Percentiles rank a stretch among this genome's conserved stretches.
These are phyloP conservation scores for Desmophyllum pertusum DNA, from an alignment of 92 coral and sea anemone species.

Conservation along the genomic window DNA sequence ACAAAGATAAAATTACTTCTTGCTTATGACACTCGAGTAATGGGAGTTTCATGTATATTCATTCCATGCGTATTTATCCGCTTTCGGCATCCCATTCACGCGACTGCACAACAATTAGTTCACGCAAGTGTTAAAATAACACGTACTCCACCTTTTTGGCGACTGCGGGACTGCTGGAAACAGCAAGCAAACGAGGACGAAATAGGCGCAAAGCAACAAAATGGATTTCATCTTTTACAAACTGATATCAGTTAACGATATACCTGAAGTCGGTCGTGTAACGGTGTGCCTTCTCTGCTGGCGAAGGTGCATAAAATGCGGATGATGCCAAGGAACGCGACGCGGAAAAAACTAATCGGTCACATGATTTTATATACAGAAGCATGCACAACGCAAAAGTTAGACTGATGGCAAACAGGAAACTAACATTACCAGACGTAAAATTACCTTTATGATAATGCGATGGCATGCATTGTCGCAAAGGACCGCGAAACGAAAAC, in stretches of 20 bases:
- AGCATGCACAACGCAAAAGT: slow-evolving; percentile 1
- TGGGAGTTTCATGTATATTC: neutral
- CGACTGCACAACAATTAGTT: too few relatives aligned
- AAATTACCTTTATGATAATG: neutral
- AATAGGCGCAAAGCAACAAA: neutral
- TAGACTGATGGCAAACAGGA: neutral
- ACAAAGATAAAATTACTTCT: neutral
- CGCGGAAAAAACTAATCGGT: neutral
- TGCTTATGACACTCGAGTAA: neutral
- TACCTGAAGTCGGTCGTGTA: neutral
- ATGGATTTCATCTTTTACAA: neutral
- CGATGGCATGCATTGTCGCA: neutral
- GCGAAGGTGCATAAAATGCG: neutral
- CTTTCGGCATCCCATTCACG: neutral
- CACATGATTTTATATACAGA: neutral
- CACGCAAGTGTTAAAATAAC: neutral
- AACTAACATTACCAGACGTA: neutral
- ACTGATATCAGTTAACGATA: neutral
- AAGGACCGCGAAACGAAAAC: too few relatives aligned
- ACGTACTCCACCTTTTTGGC: neutral
- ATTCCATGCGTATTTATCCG: too few relatives aligned
- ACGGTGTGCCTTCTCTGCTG: neutral
- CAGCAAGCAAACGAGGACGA: slow-evolving; percentile 7
- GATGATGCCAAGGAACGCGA: neutral
- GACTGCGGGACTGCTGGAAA: slow-evolving; percentile 11